Percentiles rank a stretch among this genome's conserved stretches.
These are phyloP conservation scores for Brachionus paranguensis DNA, from an alignment of 1,140 invertebrate species.

Conservation along the genomic window DNA sequence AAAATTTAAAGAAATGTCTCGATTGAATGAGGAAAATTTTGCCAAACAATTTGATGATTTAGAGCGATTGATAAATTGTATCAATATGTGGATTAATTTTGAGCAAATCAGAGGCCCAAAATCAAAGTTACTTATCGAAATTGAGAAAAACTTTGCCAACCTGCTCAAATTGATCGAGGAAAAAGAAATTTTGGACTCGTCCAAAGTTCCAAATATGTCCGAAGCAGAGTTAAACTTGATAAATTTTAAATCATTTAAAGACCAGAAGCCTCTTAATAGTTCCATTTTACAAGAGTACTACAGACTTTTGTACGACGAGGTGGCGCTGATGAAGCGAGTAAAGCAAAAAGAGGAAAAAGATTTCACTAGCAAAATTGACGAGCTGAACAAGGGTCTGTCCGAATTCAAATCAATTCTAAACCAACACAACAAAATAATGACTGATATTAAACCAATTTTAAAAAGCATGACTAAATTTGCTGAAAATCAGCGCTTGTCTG, in stretches of 20 bases:
- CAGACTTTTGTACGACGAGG: background rate
- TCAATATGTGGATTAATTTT: background rate
- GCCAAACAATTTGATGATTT: background rate
- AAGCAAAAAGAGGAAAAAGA: constrained; percentile 40
- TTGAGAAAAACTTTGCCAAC: background rate
- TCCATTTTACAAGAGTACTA: constrained; percentile 24
- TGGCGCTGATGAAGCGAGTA: constrained; percentile 4
- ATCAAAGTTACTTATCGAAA: background rate
- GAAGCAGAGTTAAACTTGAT: background rate
- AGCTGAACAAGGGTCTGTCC: background rate
- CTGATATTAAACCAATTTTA: constrained; percentile 27
- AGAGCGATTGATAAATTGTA: background rate
- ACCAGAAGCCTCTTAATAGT: background rate
- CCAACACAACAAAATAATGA: constrained; percentile 34
- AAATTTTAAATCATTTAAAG: constrained; percentile 29
- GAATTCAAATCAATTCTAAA: constrained; percentile 25
- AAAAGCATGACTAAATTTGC: constrained; percentile 12
- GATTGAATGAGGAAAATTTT: background rate
- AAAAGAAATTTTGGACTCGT: background rate
- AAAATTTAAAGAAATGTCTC: background rate
- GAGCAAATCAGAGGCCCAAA: background rate
- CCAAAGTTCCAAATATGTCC: background rate
- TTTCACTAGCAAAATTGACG: background rate
- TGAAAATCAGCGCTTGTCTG: background rate
- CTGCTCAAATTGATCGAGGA: background rate